A percentile compares a stretch with the other conserved stretches of the same genome.
These are phyloP conservation scores for Bostrychus sinensis DNA, from an alignment of 2,113 vertebrate species.

Conservation along the genomic window DNA sequence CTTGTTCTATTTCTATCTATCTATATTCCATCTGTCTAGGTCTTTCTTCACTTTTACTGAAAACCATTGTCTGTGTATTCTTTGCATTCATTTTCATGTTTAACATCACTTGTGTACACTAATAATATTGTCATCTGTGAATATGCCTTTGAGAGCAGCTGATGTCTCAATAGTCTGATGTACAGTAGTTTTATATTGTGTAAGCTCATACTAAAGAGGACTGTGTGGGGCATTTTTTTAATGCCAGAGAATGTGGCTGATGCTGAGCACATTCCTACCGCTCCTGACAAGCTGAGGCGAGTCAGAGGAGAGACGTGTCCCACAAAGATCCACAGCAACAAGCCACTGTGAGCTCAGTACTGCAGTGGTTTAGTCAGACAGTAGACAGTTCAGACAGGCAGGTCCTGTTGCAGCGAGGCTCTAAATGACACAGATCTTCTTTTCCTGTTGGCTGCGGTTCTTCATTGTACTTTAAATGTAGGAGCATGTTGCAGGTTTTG, in stretches of 20 bases:
- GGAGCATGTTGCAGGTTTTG: background rate
- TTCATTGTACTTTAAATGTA: background rate
- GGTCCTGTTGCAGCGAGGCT: too few relatives aligned
- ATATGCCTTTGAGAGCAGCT: too few relatives aligned
- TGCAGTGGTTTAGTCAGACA: too few relatives aligned
- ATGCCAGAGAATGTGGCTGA: slow-evolving; percentile 24
- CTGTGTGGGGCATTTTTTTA: slow-evolving; percentile 10
- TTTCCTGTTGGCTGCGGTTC: background rate
- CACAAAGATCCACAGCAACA: slow-evolving; percentile 38
- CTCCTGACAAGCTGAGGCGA: slow-evolving; percentile 49
- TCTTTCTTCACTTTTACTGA: too few relatives aligned
- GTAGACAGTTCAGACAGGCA: too few relatives aligned
- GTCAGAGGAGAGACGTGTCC: slow-evolving; percentile 41
- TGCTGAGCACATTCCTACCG: slow-evolving; percentile 53
- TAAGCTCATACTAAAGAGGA: slow-evolving; percentile 6
- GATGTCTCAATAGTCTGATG: too few relatives aligned
- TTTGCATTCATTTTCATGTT: too few relatives aligned
- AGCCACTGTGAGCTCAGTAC: slow-evolving; percentile 24
- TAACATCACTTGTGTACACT: too few relatives aligned
- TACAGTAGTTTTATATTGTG: background rate
- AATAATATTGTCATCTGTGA: too few relatives aligned
- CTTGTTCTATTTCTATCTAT: too few relatives aligned
- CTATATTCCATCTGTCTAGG: too few relatives aligned
- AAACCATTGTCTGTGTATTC: too few relatives aligned
- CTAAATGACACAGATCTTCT: background rate